These are phyloP conservation scores for Caenorhabditis remanei DNA, from an alignment of 1,140 invertebrate species.

Conservation along the genomic window DNA sequence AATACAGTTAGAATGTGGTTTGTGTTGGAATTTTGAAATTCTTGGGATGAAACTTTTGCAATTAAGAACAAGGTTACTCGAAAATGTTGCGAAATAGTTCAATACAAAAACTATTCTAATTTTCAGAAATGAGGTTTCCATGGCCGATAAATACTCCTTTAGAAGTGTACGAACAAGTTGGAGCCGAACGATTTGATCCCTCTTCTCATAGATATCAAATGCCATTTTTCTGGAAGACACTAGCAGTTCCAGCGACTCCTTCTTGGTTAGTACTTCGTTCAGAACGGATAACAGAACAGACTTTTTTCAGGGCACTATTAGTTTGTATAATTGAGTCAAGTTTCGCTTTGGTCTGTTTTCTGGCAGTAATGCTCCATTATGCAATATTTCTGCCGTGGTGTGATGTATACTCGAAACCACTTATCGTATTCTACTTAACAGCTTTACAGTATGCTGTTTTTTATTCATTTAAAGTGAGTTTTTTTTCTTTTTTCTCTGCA, in stretches of 20 bases:
- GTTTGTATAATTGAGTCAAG: slow-evolving; percentile 74
- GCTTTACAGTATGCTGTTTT: slow-evolving; percentile 72
- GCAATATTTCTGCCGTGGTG: slow-evolving; percentile 66
- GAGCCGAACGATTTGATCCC: slow-evolving; percentile 72
- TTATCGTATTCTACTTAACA: slow-evolving; percentile 69
- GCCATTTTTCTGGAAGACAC: slow-evolving; percentile 74
- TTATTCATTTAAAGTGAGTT: slow-evolving; percentile 72
- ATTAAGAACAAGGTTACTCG: no score
- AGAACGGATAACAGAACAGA: not conserved
- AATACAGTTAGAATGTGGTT: not conserved
- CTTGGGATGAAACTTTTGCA: no score
- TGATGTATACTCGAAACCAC: slow-evolving; percentile 57
- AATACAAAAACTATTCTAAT: not conserved
- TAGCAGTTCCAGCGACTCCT: slow-evolving; percentile 71
- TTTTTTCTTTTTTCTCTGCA: not conserved
- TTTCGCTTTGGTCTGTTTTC: slow-evolving; percentile 72
- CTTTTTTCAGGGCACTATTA: slow-evolving; percentile 71
- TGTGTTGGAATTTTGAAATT: not conserved
- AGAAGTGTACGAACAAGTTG: slow-evolving; percentile 75
- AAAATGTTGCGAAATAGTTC: not conserved
- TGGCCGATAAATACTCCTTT: slow-evolving; percentile 74
- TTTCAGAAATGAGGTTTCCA: slow-evolving; percentile 73
- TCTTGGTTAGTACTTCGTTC: slow-evolving; percentile 67
- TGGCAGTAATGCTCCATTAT: slow-evolving; percentile 75
- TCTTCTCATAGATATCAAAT: slow-evolving; percentile 71